phyloP scores from a whole-genome alignment of 2,113 vertebrate genomes.

The Cervus canadensis region DNA sequence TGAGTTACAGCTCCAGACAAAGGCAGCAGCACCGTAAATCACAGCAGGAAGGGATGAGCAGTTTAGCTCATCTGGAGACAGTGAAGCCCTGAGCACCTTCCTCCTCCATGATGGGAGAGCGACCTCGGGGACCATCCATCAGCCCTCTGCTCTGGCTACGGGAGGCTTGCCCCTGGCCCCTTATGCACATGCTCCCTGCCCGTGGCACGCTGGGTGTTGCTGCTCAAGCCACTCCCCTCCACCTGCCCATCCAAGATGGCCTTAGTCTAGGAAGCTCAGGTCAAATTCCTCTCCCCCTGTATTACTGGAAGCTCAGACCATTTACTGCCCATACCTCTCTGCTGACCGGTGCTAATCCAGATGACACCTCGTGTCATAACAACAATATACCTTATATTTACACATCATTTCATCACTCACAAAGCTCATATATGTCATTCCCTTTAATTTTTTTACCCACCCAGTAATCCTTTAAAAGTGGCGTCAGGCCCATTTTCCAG shows the following conservation, averaged over 20 bases:
- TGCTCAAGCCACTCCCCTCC: no score
- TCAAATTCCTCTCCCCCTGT: not conserved
- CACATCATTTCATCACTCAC: not conserved
- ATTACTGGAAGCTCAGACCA: not conserved
- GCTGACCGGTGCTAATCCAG: not conserved
- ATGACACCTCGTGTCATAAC: not conserved
- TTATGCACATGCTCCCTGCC: not conserved
- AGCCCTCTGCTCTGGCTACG: not conserved
- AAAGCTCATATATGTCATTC: not conserved
- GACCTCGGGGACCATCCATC: accelerated
- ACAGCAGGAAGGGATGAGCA: accelerated
- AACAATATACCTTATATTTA: not conserved
- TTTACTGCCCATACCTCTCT: not conserved
- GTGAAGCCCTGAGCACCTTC: not conserved
- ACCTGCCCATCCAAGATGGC: not conserved
- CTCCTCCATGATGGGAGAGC: accelerated
- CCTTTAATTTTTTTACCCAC: not conserved
- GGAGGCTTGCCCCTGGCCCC: not conserved
- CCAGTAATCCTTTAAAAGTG: not conserved
- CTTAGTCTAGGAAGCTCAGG: not conserved
- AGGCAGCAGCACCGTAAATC: not conserved
- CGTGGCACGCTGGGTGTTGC: accelerated
- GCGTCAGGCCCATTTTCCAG: not conserved
- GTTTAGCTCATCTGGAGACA: not conserved
- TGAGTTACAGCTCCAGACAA: no score